Base-by-base conservation (phyloP, 2,113 vertebrate genomes). In the Polyodon spathula region DNA sequence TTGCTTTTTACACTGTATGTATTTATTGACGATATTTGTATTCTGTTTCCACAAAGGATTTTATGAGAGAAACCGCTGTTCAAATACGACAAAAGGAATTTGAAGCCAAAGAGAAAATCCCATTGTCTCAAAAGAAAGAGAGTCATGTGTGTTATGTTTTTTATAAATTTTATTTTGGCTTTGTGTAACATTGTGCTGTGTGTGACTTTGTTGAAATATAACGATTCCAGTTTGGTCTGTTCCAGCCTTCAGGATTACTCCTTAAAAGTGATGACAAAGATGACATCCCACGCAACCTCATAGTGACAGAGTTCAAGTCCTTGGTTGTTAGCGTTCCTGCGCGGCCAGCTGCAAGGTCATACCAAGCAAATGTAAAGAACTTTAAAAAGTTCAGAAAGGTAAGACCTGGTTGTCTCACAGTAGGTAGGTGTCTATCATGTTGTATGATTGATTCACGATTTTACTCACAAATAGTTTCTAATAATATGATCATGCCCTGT, bases 301-400 rank as follows among this genome's bases (percentile, higher is more conserved):
- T 97, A 62, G 50, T 93, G 70, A 86, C 89, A 56, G 91, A 95
- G 70, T 97, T 97, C 62, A 81, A 83, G 59, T 90, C 88, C 0
- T 65, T 98, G 61, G 84, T 89, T 6, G 82, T 96, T 61, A 73
- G 65, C 40, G 76, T 39, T 2, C 67, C 77, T 7, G 55, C 64
- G 14, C 77, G 69, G 68, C 75, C 42, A 42, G 81, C 51, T 75
- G 51, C 54, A 0, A 16, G 64, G 61, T 59, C 2, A 38, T 63
- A 68, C 64, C 75, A 71, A 7, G 54, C 63, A 52, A 77, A 63
- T 55, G 59, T 66, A 27, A 92, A 82, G 62, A 97, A 97, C 74
- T 97, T 92, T 71, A 98, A 98, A 75, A 78, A 73, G 62, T 98
- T 98, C 77, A 86, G 70, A 78, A 98, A 98, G 92, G 95, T 97